These are phyloP conservation scores for Tapirus terrestris DNA, from an alignment of 2,113 vertebrate species.

Conservation along the genomic window DNA sequence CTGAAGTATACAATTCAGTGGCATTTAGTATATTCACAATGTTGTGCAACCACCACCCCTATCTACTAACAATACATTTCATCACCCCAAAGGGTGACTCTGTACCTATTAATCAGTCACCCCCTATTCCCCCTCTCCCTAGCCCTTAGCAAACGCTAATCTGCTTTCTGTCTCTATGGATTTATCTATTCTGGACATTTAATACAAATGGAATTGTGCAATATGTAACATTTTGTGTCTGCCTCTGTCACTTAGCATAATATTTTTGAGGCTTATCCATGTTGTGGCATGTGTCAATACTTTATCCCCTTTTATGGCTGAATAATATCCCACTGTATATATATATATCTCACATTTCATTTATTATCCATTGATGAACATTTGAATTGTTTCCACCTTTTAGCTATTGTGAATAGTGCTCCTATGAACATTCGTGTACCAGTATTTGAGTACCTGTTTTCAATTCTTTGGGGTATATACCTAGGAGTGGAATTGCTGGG, in stretches of 20 bases:
- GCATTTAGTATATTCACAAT: not conserved
- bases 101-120: not conserved
- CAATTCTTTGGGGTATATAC: not conserved
- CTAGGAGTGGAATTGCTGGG: not conserved
- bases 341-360: not conserved
- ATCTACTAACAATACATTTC: not conserved
- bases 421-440: not conserved
- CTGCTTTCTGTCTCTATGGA: not conserved
- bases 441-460: not conserved
- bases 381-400: not conserved
- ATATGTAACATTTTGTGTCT: not conserved
- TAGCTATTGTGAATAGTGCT: not conserved
- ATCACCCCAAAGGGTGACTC: not conserved
- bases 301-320: not conserved
- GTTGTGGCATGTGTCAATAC: not conserved
- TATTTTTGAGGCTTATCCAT: not conserved
- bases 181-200: conserved; percentile 6
- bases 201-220: not conserved
- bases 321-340: not conserved
- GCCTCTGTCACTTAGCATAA: not conserved
- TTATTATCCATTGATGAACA: not conserved
- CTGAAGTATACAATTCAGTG: not conserved
- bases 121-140: not conserved
- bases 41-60: not conserved
- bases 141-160: not conserved